A percentile compares a stretch with the other conserved stretches of the same genome.
These are phyloP conservation scores for Melipona quadrifasciata DNA, from an alignment of 1,140 invertebrate genomes.

Conservation along the genomic window DNA sequence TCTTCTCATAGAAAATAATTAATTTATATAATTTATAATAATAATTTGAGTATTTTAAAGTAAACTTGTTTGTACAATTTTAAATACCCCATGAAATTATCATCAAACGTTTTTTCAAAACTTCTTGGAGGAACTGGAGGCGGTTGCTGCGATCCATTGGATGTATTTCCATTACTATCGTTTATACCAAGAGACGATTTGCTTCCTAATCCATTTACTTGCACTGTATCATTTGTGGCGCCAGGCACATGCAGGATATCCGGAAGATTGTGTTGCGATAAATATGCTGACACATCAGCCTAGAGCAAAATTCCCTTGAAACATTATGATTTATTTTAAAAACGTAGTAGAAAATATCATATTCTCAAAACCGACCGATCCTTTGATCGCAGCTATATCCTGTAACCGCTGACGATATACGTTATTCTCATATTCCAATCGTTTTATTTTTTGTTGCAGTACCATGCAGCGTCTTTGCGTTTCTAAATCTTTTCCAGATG, in stretches of 20 bases:
- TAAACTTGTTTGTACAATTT: background rate
- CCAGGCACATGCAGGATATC: slow-evolving; percentile 81
- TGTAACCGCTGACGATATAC: slow-evolving; percentile 86
- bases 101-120: slow-evolving; percentile 83
- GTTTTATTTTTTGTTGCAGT: slow-evolving; percentile 88
- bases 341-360: background rate
- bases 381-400: slow-evolving; percentile 82
- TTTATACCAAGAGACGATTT: slow-evolving; percentile 59
- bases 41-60: background rate
- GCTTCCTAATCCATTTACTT: slow-evolving; percentile 72
- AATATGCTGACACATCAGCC: slow-evolving; percentile 81
- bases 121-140: slow-evolving; percentile 87
- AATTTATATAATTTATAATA: too few species aligned
- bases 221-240: slow-evolving; percentile 62
- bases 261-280: slow-evolving; percentile 81
- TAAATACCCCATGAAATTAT: slow-evolving; percentile 78
- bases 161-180: slow-evolving; percentile 79
- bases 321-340: background rate
- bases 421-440: slow-evolving; percentile 88
- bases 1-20: slow-evolving; percentile 51
- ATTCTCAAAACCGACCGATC: slow-evolving; percentile 70
- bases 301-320: slow-evolving; percentile 46
- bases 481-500: slow-evolving; percentile 89
- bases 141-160: slow-evolving; percentile 81
- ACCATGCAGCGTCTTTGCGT: slow-evolving; percentile 87